Evolutionary conservation across 2,888 invertebrate genomes (phyloP), one percentile per base, ranked within the genome.

Genomic region (Teinopalpus imperialis): DNA sequence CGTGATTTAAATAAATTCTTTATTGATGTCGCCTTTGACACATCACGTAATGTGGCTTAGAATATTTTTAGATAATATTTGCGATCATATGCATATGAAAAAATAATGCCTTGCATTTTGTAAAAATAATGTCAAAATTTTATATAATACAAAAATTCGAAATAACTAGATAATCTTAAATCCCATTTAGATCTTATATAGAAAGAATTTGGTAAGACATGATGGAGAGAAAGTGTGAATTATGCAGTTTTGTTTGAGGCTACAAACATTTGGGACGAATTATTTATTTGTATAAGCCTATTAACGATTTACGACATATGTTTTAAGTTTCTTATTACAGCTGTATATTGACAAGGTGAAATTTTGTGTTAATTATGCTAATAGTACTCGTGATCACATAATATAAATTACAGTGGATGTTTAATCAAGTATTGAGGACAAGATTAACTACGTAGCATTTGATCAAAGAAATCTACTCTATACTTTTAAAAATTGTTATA

Each of bases 1-100:
- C 45, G 45, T 45, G 45, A 45, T 45, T 45, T 30, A 40, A 32
- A 40, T 40, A 18, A 34, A 45, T 45, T 45, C 45, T 45, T 45
- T 29, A 31, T 6, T 31, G 44, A 44, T 31, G 44, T 37, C 44
- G 44, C 37, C 23, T 34, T 34, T 40, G 40, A 40, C 21, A 32
- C 32, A 34, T 40, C 45, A 29, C 34, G 39, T 45, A 32, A 36
- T 23, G 16, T 8, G 16, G 16, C 6, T n/a, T n/a, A n/a, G n/a
- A 14, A 12, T 1, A 3, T 9, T 9, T 13, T 23, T 5, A 31
- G 14, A 16, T 31, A 24, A 23, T 12, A 31, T 30, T 14, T 16
- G 8, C 21, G 18, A 14, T 18, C n/a, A 7, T 6, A 13, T 13
- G 13, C 30, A 3, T 29, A 31, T 7, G 16, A 3, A 16, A 16